Conservation (phyloP, 2,113 vertebrate genomes). For the Hipposideros armiger region DNA sequence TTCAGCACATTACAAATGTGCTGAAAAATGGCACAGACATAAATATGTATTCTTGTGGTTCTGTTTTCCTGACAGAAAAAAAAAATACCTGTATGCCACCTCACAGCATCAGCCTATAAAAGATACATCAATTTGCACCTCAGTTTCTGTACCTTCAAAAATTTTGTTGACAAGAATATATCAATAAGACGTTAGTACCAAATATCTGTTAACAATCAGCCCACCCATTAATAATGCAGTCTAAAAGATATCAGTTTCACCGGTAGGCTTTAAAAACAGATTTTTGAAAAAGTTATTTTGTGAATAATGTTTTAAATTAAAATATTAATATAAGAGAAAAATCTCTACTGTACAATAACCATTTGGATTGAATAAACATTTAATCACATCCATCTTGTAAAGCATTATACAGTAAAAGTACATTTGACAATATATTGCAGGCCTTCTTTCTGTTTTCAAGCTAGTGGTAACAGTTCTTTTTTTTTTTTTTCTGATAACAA, state of each 20-base stretch:
- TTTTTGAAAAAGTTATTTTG: not conserved
- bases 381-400: not conserved
- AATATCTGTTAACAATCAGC: slow-evolving; percentile 23
- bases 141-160: not conserved
- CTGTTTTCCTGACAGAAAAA: not conserved
- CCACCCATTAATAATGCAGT: not conserved
- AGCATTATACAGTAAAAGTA: not conserved
- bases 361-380: not conserved
- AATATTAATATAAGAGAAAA: not conserved
- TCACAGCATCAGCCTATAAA: not conserved
- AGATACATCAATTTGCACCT: not conserved
- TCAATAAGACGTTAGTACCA: not conserved
- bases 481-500: slow-evolving; percentile 53
- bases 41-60: not conserved
- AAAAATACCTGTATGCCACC: not conserved
- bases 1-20: not conserved
- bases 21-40: not conserved
- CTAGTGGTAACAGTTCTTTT: not conserved
- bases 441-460: slow-evolving; percentile 22
- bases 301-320: not conserved
- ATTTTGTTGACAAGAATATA: not conserved
- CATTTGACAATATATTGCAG: not conserved
- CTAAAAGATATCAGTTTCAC: not conserved
- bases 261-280: not conserved
- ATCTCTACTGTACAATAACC: not conserved